These are phyloP conservation scores for Sphaerophoria taeniata DNA, from an alignment of 2,888 invertebrate genomes.

Conservation along the genomic window DNA sequence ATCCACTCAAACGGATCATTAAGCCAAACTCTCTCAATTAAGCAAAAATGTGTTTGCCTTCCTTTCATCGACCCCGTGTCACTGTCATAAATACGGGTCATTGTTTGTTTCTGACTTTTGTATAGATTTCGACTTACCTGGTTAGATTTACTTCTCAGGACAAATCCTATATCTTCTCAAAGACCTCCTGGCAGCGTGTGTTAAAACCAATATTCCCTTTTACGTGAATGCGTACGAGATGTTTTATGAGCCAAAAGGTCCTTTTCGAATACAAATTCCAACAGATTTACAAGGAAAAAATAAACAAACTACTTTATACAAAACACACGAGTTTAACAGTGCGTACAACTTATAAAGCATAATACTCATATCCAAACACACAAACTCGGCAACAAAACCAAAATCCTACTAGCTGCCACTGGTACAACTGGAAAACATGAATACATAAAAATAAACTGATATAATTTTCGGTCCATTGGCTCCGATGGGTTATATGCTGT, in stretches of 20 bases:
- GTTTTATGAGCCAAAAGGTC: constrained; percentile 55
- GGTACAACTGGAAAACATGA: constrained; percentile 64
- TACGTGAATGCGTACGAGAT: constrained; percentile 35
- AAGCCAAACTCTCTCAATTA: constrained; percentile 70
- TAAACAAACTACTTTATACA: constrained; percentile 31
- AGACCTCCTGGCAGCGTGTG: neutral
- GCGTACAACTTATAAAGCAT: constrained; percentile 54
- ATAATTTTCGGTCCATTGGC: constrained; percentile 66
- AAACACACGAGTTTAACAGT: constrained; percentile 61
- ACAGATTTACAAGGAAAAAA: neutral
- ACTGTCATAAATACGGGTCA: constrained; percentile 61
- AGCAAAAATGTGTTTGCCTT: constrained; percentile 56
- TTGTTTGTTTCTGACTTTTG: constrained; percentile 43
- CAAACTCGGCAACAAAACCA: neutral
- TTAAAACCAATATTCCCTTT: constrained; percentile 59
- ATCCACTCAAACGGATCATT: constrained; percentile 71
- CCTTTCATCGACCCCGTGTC: constrained; percentile 29
- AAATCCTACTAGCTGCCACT: neutral
- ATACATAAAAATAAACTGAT: constrained; percentile 65
- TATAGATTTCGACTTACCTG: neutral
- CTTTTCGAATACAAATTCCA: neutral
- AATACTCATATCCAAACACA: constrained; percentile 14
- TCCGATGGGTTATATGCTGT: constrained; percentile 49
- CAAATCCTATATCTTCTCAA: neutral
- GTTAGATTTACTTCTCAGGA: neutral